phyloP scores from a whole-genome alignment of 2,888 invertebrate genomes.

The Aethes cnicana region DNA sequence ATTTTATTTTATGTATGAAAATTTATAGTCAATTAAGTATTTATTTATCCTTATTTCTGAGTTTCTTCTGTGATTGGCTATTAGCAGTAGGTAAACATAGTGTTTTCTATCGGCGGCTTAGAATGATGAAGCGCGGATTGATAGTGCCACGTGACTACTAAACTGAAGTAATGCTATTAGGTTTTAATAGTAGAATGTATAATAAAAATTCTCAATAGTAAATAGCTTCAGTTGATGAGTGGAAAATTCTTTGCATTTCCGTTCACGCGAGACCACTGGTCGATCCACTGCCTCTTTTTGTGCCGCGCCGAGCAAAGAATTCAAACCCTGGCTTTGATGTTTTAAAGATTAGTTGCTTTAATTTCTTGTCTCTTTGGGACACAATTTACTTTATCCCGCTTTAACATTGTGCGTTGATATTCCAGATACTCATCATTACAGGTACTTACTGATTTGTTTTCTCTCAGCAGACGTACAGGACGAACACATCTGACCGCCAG shows the following conservation, averaged over 20 bases:
- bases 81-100: constrained; percentile 3
- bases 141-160: neutral
- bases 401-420: constrained; percentile 1
- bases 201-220: too few species aligned
- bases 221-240: too few species aligned
- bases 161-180: too few species aligned
- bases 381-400: neutral
- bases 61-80: neutral
- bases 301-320: too few species aligned
- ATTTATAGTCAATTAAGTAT: neutral
- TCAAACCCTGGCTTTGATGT: constrained; percentile 35
- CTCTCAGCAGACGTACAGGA: constrained; percentile 87
- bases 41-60: neutral
- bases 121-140: neutral
- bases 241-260: too few species aligned
- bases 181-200: too few species aligned
- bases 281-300: too few species aligned
- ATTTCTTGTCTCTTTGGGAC: neutral
- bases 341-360: constrained; percentile 23
- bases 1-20: too few species aligned
- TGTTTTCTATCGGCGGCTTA: neutral
- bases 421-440: neutral
- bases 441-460: constrained; percentile 76
- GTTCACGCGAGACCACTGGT: too few species aligned
- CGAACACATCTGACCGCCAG: constrained; percentile 85